Conservation (phyloP, 2,113 vertebrate genomes). For the Mastomys coucha region DNA sequence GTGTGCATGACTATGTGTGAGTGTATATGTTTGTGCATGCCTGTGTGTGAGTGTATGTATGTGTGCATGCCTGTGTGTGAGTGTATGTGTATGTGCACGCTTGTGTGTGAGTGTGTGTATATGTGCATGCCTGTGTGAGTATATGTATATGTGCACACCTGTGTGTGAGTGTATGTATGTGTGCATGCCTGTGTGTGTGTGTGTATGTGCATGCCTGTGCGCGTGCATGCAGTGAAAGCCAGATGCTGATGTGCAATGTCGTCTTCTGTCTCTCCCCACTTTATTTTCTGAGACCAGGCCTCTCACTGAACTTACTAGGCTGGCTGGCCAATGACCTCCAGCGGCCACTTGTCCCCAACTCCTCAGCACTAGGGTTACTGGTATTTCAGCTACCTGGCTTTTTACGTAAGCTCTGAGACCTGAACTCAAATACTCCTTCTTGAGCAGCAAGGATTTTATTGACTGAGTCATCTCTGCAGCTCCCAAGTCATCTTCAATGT, state of each 20-base stretch:
- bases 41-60: background rate
- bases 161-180: no score
- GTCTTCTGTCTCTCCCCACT: background rate
- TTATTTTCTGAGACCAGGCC: background rate
- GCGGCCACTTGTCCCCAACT: background rate
- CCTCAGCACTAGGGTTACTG: no score
- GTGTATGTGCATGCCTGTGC: no score
- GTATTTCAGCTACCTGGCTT: background rate
- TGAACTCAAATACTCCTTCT: no score
- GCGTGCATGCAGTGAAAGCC: background rate
- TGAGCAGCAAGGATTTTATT: background rate
- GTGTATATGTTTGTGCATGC: accelerated
- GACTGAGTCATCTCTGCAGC: background rate
- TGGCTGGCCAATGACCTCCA: background rate
- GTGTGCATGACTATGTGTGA: background rate
- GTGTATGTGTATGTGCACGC: accelerated
- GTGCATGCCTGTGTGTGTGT: no score
- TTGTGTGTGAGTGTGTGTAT: background rate
- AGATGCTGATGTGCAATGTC: background rate
- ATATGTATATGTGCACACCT: accelerated
- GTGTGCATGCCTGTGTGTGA: no score
- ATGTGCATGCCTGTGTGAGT: no score
- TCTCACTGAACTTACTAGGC: background rate
- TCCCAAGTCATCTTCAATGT: background rate
- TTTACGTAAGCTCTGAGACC: no score